phyloP scores from a whole-genome alignment of 2,797 vertebrate genomes.

The Sebastes kiyomatsui region DNA sequence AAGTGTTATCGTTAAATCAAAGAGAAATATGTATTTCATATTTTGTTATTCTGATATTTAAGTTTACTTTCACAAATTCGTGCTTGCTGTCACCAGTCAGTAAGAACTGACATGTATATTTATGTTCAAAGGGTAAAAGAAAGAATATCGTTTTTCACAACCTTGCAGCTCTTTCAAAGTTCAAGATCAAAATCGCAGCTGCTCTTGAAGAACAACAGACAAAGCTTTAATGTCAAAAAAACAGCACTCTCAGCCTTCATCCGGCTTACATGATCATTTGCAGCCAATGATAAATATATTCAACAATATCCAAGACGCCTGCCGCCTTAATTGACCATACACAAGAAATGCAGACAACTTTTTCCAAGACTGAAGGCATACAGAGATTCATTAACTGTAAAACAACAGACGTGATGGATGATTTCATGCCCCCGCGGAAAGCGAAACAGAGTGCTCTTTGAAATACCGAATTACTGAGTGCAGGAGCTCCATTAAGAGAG shows the following conservation, averaged over 20 bases:
- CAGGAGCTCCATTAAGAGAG: slow-evolving; percentile 54
- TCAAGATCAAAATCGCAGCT: slow-evolving; percentile 27
- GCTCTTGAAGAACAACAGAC: slow-evolving; percentile 36
- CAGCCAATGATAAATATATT: slow-evolving; percentile 13
- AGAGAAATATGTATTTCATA: neutral
- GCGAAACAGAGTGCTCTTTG: slow-evolving; percentile 64
- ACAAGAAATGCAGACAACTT: slow-evolving; percentile 15
- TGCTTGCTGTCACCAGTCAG: neutral
- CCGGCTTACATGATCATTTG: slow-evolving; percentile 13
- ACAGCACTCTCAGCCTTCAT: neutral
- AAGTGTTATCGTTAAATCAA: neutral
- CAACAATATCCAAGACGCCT: slow-evolving; percentile 7
- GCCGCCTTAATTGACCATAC: slow-evolving; percentile 33
- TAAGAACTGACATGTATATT: slow-evolving; percentile 18
- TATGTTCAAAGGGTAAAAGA: slow-evolving; percentile 19
- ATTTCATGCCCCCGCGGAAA: slow-evolving; percentile 56
- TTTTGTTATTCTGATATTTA: neutral
- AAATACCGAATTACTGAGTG: slow-evolving; percentile 57
- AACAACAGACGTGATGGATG: slow-evolving; percentile 69
- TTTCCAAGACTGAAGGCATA: slow-evolving; percentile 32
- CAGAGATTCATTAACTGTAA: slow-evolving; percentile 61
- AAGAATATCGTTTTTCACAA: neutral
- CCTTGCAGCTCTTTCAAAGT: slow-evolving; percentile 2
- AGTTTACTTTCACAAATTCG: neutral
- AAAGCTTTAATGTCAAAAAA: slow-evolving; percentile 38